phyloP scores from a whole-genome alignment of 1,140 invertebrate species.

The Drosophila sulfurigaster region DNA sequence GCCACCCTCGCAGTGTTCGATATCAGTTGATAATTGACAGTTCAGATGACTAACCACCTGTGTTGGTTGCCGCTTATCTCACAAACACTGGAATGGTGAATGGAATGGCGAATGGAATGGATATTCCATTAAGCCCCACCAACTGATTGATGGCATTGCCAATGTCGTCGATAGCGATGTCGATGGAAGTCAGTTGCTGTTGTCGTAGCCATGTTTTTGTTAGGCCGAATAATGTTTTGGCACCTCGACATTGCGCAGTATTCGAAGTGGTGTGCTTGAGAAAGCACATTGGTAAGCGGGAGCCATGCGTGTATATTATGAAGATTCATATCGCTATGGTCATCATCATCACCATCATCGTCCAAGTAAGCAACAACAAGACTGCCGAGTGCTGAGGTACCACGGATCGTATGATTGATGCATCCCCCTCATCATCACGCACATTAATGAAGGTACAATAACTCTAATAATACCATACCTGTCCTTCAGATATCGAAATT shows the following conservation, averaged over 20 bases:
- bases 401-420: constrained; percentile 6
- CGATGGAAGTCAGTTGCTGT: neutral
- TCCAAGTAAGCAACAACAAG: constrained; percentile 59
- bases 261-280: constrained; percentile 46
- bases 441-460: neutral
- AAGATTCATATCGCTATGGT: constrained; percentile 72
- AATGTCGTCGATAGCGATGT: neutral
- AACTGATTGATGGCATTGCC: constrained; percentile 39
- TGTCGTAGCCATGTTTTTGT: neutral
- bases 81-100: neutral
- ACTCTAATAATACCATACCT: neutral
- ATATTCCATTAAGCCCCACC: constrained; percentile 27
- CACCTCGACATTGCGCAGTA: constrained; percentile 46
- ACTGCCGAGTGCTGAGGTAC: neutral
- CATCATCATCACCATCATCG: constrained; percentile 75
- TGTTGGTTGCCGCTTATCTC: constrained; percentile 26
- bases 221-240: constrained; percentile 12
- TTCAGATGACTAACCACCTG: constrained; percentile 33
- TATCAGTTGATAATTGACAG: constrained; percentile 29
- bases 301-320: constrained; percentile 72
- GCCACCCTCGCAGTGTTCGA: neutral
- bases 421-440: neutral
- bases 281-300: constrained; percentile 21
- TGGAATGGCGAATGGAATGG: constrained; percentile 30
- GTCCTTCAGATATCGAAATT: constrained; percentile 69